Percentiles rank a stretch among this genome's conserved stretches.
Evolutionary conservation across 2,888 invertebrate species (phyloP).

Genomic region (Leucozona laternaria): DNA sequence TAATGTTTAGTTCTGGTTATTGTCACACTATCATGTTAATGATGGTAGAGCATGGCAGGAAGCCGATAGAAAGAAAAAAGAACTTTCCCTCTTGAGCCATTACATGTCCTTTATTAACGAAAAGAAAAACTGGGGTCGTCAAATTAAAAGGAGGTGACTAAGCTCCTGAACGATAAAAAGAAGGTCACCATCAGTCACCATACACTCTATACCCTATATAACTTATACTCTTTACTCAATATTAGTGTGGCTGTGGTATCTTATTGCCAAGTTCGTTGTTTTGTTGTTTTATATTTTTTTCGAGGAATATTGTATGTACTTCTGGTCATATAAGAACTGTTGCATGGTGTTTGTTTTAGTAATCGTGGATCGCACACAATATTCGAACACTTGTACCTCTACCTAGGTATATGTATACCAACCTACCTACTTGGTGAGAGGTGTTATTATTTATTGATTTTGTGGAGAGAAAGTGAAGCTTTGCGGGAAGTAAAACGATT

Average conservation of each 20-base stretch:
- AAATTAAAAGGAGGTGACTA: slow-evolving; percentile 23
- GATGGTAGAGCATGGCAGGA: slow-evolving; percentile 51
- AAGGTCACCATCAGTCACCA: slow-evolving; percentile 3
- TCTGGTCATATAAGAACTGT: slow-evolving; percentile 39
- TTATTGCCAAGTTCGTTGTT: slow-evolving; percentile 14
- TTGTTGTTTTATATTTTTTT: slow-evolving; percentile 6
- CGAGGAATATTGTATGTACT: slow-evolving; percentile 6
- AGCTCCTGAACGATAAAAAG: slow-evolving; percentile 36
- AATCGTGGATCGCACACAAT: slow-evolving; percentile 44
- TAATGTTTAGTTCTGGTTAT: slow-evolving; percentile 69
- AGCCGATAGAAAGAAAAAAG: slow-evolving; percentile 28
- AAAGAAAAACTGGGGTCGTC: slow-evolving; percentile 25
- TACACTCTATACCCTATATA: not conserved
- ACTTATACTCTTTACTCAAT: not conserved
- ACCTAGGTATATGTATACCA: not conserved
- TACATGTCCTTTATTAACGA: slow-evolving; percentile 68
- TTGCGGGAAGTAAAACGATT: slow-evolving; percentile 3
- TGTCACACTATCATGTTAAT: slow-evolving; percentile 71
- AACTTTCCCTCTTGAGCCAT: slow-evolving; percentile 33
- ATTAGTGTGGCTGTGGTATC: not conserved
- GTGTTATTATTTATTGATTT: slow-evolving; percentile 14
- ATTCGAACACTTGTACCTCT: slow-evolving; percentile 24
- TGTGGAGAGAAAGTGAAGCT: not conserved
- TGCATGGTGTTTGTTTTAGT: slow-evolving; percentile 44
- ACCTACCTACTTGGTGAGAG: not conserved